Conservation (phyloP, 64 coral and sea anemone species). For the Pocillopora damicornis region DNA sequence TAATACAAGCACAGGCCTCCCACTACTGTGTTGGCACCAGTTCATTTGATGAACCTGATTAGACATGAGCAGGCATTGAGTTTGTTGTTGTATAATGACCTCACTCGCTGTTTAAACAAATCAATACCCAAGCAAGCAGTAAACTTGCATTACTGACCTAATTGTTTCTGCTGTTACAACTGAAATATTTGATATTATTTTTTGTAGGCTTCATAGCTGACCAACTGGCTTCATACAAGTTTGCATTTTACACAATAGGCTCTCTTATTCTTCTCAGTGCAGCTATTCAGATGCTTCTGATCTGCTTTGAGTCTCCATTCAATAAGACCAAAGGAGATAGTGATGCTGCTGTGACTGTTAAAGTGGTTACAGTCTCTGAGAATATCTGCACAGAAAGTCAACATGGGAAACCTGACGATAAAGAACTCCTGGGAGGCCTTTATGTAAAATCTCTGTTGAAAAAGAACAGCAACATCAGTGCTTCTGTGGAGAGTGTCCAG, state of each 20-base stretch:
- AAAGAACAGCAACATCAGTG: conserved; percentile 14
- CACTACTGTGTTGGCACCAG: no score
- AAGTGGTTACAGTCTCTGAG: background rate
- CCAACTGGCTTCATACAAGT: conserved; percentile 11
- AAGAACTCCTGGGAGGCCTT: background rate
- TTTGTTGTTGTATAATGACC: no score
- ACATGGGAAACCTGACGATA: background rate
- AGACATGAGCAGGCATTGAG: no score
- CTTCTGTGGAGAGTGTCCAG: background rate
- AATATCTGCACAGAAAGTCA: background rate
- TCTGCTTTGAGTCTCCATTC: background rate
- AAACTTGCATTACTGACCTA: background rate
- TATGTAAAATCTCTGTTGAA: background rate
- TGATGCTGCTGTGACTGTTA: background rate
- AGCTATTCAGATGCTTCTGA: background rate
- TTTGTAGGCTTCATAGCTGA: conserved; percentile 4
- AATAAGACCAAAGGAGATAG: background rate
- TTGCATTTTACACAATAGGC: conserved; percentile 8
- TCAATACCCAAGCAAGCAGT: no score
- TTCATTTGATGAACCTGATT: no score
- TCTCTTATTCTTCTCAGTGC: conserved; percentile 7
- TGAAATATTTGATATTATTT: background rate
- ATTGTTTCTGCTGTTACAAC: background rate
- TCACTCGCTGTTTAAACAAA: no score
- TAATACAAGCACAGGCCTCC: no score